Evolutionary conservation across 2,797 vertebrate genomes (phyloP).

Genomic region (Crenichthys baileyi): DNA sequence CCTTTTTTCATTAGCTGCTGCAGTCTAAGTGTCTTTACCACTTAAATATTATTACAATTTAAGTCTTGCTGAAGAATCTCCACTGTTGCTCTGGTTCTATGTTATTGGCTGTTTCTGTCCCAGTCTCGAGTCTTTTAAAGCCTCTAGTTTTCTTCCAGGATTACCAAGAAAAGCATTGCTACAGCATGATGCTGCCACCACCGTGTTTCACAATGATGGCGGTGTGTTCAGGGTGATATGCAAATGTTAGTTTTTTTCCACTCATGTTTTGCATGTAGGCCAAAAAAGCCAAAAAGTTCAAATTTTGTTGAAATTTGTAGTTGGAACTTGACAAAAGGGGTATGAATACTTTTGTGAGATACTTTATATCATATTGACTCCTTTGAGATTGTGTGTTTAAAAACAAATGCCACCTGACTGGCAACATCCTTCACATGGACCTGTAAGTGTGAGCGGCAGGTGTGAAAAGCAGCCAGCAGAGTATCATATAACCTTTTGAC

Average conservation of each 20-base stretch:
- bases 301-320: too few relatives aligned
- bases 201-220: too few relatives aligned
- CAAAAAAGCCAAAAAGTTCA: neutral
- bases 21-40: neutral
- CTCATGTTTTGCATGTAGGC: neutral
- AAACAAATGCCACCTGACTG: neutral
- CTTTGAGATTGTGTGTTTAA: neutral
- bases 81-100: neutral
- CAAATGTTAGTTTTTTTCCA: neutral
- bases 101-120: neutral
- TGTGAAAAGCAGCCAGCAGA: slow-evolving; percentile 63
- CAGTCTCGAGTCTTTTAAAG: too few relatives aligned
- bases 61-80: neutral
- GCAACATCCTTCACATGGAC: slow-evolving; percentile 41
- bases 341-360: too few relatives aligned
- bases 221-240: neutral
- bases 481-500: slow-evolving; percentile 72
- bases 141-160: too few relatives aligned
- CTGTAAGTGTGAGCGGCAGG: slow-evolving; percentile 65
- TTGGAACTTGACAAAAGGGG: too few relatives aligned
- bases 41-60: neutral
- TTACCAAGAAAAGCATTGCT: neutral
- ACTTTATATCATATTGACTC: too few relatives aligned
- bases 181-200: neutral
- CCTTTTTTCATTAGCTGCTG: neutral